Evolutionary conservation across 2,888 invertebrate species (phyloP), one percentile per base, ranked within the genome.

Genomic region (Cephus spinipes): DNA sequence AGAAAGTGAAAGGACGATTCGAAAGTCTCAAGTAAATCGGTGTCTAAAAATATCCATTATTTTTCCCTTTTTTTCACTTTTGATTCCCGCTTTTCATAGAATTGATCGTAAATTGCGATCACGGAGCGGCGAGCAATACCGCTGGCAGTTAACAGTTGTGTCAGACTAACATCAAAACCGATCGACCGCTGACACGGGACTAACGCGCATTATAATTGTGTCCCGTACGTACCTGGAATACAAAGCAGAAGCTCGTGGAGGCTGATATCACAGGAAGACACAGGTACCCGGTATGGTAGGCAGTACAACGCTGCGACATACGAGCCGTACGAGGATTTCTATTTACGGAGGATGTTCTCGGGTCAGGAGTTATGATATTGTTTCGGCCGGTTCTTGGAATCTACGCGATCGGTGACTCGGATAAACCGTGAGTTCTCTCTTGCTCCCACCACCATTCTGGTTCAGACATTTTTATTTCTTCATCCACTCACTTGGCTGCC

Each of bases 301-400:
- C 23, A 55, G 55, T 55, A 55, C 55, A 55, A 55, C 23, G 9
- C 23, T 23, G 55, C 55, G 55, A 55, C 55, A 55, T 55, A 55
- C 55, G 55, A 55, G 55, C 55, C 83, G 75, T 80, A 80, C 79
- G 84, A 84, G 86, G 85, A 86, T 88, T 87, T 87, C 89, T 89
- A 89, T 90, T 91, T 91, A 91, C 88, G 89, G 89, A 83, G 83
- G 85, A 87, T 87, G 87, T 87, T 89, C 87, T 86, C 86, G 87
- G 86, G 85, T 85, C 82, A 89, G 87, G 89, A 91, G 89, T 91
- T 91, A 91, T 91, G 91, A 91, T 91, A 91, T 91, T 91, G 90
- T 91, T 91, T 89, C 89, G 86, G 86, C 77, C 83, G 83, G 83
- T 91, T 91, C 91, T 90, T 77, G 89, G 91, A 91, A 91, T 91